These are phyloP conservation scores for Balaeniceps rex DNA, from an alignment of 2,113 vertebrate genomes.

Conservation along the genomic window DNA sequence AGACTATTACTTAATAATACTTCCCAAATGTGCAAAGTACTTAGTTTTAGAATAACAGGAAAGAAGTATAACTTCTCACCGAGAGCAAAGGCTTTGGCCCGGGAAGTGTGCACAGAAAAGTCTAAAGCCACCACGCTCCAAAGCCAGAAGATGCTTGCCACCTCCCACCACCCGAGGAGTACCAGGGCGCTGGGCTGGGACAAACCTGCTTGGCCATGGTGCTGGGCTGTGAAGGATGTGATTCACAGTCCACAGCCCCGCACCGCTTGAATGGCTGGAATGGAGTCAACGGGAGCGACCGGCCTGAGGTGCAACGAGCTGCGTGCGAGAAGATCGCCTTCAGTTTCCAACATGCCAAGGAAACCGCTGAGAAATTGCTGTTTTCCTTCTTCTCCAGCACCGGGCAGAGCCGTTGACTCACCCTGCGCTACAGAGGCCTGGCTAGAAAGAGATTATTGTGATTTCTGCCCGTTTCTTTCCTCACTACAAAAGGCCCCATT, in stretches of 20 bases:
- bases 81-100: not conserved
- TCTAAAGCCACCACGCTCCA: not conserved
- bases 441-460: conserved; percentile 73
- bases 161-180: not conserved
- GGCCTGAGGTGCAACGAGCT: not conserved
- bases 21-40: conserved; percentile 58
- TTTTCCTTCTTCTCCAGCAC: conserved; percentile 67
- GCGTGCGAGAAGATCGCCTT: not conserved
- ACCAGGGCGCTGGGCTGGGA: accelerated
- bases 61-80: not conserved
- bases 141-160: not conserved
- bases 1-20: conserved; percentile 44
- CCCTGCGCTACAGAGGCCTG: conserved; percentile 17
- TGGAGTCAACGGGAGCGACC: not conserved
- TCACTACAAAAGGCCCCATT: conserved; percentile 73
- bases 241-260: not conserved
- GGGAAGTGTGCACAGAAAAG: accelerated
- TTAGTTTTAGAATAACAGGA: conserved; percentile 58
- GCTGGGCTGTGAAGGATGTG: not conserved
- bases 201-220: not conserved
- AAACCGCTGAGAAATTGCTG: conserved; percentile 76
- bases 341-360: conserved; percentile 35
- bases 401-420: conserved; percentile 24
- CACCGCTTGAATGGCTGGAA: not conserved
- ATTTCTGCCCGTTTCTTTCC: conserved; percentile 48